Base-by-base conservation (phyloP, 64 coral and sea anemone genomes). In the Pocillopora damicornis region DNA sequence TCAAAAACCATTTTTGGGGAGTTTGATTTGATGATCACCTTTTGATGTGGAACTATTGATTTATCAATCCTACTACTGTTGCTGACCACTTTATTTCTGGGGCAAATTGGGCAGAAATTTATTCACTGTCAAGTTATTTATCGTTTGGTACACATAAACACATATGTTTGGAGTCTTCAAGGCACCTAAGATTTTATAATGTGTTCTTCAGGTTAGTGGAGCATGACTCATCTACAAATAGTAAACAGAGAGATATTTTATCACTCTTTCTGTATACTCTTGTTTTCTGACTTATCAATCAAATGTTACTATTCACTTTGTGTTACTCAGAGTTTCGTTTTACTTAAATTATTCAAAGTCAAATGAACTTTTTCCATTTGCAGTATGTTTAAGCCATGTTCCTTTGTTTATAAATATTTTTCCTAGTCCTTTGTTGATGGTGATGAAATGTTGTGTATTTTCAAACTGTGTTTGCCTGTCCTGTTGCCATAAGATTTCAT, bases 381-480 rank as follows among this genome's bases (percentile, higher is more conserved):
- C 59, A 35, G 59, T 36, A 26, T 35, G 61, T 81, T 81, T 14
- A 79, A 36, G 17, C 26, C 26, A 35, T 25, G 63, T 63, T 63
- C 58, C 59, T 81, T 1, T 35, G 58, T 63, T 63, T 63, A 59
- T 81, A 60, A 36, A 81, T 81, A 81, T 81, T 81, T 62, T 60
- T 1, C 58, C 62, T 30, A n/a, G 23, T 81, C 36, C 57, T 59
- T 60, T 79, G 77, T 60, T 79, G 30, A 58, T 20, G 9, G 17
- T 79, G 34, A 18, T 18, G 14, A 2, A 10, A 71, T 25, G 51
- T 25, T 79, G 77, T 79, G 18, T n/a, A 30, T 26, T n/a, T 60
- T 79, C 77, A 60, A 11, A 18, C 77, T 18, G 42, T 61, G 77
- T 26, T 11, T 30, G 42, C 7, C 42, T 4, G 42, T 51, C 7